A percentile compares a stretch with the other conserved stretches of the same genome.
Conservation (phyloP, 2,797 vertebrate genomes). For the Acomys russatus region DNA sequence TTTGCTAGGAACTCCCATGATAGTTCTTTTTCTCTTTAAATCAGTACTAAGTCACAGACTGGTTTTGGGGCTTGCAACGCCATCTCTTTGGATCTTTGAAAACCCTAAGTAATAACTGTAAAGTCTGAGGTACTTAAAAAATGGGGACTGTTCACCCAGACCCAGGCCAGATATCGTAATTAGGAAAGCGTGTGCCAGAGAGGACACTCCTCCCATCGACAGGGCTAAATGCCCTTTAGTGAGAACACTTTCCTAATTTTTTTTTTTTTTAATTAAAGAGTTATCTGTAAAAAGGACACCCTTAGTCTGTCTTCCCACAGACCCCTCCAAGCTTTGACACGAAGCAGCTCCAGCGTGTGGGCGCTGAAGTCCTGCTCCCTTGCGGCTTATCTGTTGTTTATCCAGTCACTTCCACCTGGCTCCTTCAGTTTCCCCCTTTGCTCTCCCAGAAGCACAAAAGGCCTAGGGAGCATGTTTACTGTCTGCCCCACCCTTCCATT, state of each 20-base stretch:
- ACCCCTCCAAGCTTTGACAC: slow-evolving; percentile 57
- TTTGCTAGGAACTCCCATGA: neutral
- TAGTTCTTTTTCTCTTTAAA: neutral
- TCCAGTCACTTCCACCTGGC: slow-evolving; percentile 76
- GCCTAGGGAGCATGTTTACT: slow-evolving; percentile 17
- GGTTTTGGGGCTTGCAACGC: neutral
- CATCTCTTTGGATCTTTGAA: neutral
- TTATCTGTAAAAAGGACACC: neutral
- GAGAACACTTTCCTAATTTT: slow-evolving; percentile 4
- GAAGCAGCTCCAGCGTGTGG: slow-evolving; percentile 53
- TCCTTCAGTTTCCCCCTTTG: slow-evolving; percentile 54
- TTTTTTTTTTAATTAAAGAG: neutral
- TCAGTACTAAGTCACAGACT: neutral
- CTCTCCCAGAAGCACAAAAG: slow-evolving; percentile 27
- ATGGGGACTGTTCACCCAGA: neutral
- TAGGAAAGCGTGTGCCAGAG: neutral
- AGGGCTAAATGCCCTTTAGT: slow-evolving; percentile 35
- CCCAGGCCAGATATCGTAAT: neutral
- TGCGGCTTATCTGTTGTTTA: slow-evolving; percentile 78
- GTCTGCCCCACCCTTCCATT: slow-evolving; percentile 63
- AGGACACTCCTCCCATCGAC: neutral
- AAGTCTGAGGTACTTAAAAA: neutral
- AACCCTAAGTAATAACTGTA: neutral
- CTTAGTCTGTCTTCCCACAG: slow-evolving; percentile 57
- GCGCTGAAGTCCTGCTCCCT: slow-evolving; percentile 4